These are phyloP conservation scores for Porites evermanni DNA, from an alignment of 92 coral and sea anemone genomes.

Conservation along the genomic window DNA sequence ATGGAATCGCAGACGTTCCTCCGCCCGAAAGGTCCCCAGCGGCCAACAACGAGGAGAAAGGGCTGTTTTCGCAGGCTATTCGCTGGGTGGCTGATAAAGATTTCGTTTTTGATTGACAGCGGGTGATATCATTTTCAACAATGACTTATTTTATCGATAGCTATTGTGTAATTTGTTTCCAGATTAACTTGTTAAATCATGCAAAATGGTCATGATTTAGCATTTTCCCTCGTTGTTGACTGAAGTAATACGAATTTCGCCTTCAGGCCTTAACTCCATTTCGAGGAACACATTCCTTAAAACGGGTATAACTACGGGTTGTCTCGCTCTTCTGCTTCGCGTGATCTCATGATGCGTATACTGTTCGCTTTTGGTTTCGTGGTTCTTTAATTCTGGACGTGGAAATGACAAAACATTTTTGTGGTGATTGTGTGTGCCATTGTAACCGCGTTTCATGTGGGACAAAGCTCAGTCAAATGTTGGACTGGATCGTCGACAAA, in stretches of 20 bases:
- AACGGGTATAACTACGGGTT: no score
- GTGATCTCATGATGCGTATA: not conserved
- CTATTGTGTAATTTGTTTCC: not conserved
- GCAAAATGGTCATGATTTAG: not conserved
- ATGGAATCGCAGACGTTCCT: no score
- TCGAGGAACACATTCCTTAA: not conserved
- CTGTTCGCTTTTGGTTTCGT: not conserved
- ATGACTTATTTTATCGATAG: not conserved
- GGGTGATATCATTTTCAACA: not conserved
- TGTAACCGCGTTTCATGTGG: not conserved
- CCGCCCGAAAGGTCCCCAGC: no score
- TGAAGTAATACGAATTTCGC: not conserved
- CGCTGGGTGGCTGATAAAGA: no score
- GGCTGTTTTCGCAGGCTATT: no score
- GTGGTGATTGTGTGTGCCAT: not conserved
- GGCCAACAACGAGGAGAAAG: no score
- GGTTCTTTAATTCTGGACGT: not conserved
- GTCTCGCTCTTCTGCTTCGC: not conserved
- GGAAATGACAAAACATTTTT: not conserved
- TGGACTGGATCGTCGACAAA: constrained; percentile 29
- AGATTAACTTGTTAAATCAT: not conserved
- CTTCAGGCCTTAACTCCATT: not conserved
- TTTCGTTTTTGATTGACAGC: not conserved
- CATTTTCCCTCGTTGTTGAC: not conserved
- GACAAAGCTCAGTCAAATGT: not conserved